Conservation (phyloP, 2,888 invertebrate species). For the Hydriomena furcata region DNA sequence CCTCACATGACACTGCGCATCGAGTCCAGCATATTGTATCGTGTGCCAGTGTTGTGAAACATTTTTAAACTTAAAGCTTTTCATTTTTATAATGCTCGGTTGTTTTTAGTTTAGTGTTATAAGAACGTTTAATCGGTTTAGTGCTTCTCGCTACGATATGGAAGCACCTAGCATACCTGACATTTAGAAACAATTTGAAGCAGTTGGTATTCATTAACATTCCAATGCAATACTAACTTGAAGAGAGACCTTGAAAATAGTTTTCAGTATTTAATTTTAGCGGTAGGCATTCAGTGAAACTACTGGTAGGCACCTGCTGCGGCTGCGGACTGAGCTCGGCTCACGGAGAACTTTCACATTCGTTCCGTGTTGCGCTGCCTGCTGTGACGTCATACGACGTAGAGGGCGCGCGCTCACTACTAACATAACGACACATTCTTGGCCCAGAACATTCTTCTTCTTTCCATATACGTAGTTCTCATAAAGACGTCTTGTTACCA, state of each 20-base stretch:
- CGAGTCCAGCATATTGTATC: constrained; percentile 47
- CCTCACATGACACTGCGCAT: constrained; percentile 51
- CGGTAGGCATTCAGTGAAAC: constrained; percentile 43
- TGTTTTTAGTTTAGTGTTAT: too few relatives aligned
- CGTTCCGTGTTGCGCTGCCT: constrained; percentile 69
- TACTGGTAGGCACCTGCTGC: constrained; percentile 68
- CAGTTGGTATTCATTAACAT: constrained; percentile 39
- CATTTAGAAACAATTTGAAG: constrained; percentile 33
- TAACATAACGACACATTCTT: constrained; percentile 17
- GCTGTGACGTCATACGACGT: constrained; percentile 65
- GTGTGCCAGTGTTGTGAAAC: constrained; percentile 53
- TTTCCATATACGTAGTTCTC: neutral
- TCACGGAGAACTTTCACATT: constrained; percentile 80
- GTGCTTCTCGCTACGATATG: constrained; percentile 24
- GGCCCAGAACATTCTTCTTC: constrained; percentile 12
- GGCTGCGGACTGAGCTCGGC: constrained; percentile 60
- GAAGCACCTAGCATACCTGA: neutral
- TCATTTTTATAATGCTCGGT: constrained; percentile 13
- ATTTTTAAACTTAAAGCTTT: constrained; percentile 29
- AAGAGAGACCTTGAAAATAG: constrained; percentile 31
- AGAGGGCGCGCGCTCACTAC: constrained; percentile 29
- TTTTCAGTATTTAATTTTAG: constrained; percentile 19
- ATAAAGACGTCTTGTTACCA: too few relatives aligned
- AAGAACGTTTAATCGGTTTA: constrained; percentile 46
- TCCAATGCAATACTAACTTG: constrained; percentile 39